phyloP scores from a whole-genome alignment of 2,113 vertebrate species.

The Odontophorus gujanensis region DNA sequence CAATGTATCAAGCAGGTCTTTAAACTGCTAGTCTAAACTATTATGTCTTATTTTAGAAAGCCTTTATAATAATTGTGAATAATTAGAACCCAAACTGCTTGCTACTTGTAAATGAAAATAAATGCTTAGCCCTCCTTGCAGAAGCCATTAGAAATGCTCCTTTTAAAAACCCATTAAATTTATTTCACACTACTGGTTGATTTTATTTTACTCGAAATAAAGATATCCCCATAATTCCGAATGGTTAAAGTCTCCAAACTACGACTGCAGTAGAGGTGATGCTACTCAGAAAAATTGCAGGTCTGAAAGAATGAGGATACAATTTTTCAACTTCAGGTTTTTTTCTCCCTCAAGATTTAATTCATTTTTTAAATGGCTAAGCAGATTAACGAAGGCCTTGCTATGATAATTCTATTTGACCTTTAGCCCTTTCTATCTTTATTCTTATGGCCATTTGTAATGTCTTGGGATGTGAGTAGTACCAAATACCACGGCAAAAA shows the following conservation, averaged over 20 bases:
- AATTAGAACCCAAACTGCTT: slow-evolving; percentile 51
- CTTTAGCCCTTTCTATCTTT: background rate
- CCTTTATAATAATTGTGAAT: slow-evolving; percentile 58
- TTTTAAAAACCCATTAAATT: slow-evolving; percentile 11
- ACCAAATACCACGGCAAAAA: background rate
- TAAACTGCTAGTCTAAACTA: slow-evolving; percentile 30
- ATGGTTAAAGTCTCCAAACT: background rate
- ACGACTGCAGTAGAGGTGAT: background rate
- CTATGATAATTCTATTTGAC: background rate
- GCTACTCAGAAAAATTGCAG: background rate
- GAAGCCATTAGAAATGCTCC: slow-evolving; percentile 19
- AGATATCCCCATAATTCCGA: background rate
- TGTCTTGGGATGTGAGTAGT: background rate
- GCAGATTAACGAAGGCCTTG: background rate
- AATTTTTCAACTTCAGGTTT: background rate
- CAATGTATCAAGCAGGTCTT: slow-evolving; percentile 24
- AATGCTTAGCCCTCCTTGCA: slow-evolving; percentile 25
- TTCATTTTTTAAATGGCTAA: background rate
- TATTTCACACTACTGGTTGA: background rate
- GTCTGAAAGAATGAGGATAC: background rate
- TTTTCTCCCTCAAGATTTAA: background rate
- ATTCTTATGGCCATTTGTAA: background rate
- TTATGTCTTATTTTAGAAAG: slow-evolving; percentile 65
- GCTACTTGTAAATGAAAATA: slow-evolving; percentile 70
- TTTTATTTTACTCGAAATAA: slow-evolving; percentile 29